Percentiles rank a stretch among this genome's conserved stretches.
These are phyloP conservation scores for Tachystola acroxantha DNA, from an alignment of 2,888 invertebrate genomes.

Conservation along the genomic window DNA sequence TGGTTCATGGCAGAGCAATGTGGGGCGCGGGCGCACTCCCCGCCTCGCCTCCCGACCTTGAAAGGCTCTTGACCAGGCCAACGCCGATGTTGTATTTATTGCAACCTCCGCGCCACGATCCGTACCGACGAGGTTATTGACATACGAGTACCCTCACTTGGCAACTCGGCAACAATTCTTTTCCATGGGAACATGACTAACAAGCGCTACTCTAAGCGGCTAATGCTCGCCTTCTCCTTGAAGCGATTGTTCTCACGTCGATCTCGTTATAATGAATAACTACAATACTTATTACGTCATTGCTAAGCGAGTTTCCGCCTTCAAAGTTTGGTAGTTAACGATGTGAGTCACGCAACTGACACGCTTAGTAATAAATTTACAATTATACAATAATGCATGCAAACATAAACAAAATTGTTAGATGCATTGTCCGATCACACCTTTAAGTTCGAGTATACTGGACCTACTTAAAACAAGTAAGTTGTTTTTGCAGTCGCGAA, in stretches of 20 bases:
- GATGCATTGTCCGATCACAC: conserved; percentile 36
- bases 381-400: conserved; percentile 23
- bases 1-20: conserved; percentile 54
- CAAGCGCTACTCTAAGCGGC: conserved; percentile 27
- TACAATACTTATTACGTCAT: conserved; percentile 76
- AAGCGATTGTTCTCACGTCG: conserved; percentile 69
- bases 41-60: conserved; percentile 75
- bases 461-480: conserved; percentile 8
- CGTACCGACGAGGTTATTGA: conserved; percentile 76
- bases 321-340: conserved; percentile 65
- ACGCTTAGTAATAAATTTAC: conserved; percentile 54
- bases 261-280: conserved; percentile 67
- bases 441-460: conserved; percentile 2
- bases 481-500: conserved; percentile 38
- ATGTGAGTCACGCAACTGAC: conserved; percentile 70
- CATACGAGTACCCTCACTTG: conserved; percentile 50
- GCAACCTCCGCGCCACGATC: conserved; percentile 75
- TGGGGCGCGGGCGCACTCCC: conserved; percentile 64
- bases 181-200: conserved; percentile 50
- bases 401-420: conserved; percentile 13
- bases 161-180: conserved; percentile 37
- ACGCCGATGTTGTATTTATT: conserved; percentile 74
- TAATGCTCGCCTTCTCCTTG: conserved; percentile 63
- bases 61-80: conserved; percentile 78
- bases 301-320: conserved; percentile 71